Evolutionary conservation across 2,797 vertebrate species (phyloP).

Genomic region (Ctenopoma multispine): DNA sequence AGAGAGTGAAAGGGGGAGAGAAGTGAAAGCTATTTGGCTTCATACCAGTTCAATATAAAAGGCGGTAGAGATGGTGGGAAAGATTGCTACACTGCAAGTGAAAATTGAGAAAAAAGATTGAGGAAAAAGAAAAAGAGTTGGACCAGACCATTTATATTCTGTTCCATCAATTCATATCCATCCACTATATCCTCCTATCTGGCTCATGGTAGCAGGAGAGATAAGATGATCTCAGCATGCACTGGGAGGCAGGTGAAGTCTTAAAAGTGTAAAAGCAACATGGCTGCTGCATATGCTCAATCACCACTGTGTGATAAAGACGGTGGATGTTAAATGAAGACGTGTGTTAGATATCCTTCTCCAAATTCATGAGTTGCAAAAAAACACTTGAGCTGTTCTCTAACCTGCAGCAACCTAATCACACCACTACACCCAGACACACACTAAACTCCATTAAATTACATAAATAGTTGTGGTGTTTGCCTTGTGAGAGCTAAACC

Average conservation of each 20-base stretch:
- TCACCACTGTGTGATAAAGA: neutral
- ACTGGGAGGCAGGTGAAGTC: neutral
- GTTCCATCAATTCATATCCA: conserved; percentile 8
- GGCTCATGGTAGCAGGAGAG: neutral
- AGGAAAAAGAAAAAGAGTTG: conserved; percentile 17
- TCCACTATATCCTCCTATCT: conserved; percentile 22
- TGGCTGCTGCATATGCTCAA: neutral
- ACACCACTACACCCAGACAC: no score
- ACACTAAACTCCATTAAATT: no score
- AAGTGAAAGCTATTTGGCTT: conserved; percentile 59
- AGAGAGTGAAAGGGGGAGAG: conserved; percentile 39
- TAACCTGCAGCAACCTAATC: no score
- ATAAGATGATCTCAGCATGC: conserved; percentile 10
- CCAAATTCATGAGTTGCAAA: neutral
- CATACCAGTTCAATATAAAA: conserved; percentile 54
- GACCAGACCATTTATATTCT: conserved; percentile 39
- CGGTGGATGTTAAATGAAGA: neutral
- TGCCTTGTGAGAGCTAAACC: neutral
- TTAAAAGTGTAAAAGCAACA: neutral
- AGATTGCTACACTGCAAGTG: conserved; percentile 39
- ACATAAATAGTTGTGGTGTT: neutral
- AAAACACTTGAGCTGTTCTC: neutral
- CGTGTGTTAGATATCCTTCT: neutral
- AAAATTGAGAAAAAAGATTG: conserved; percentile 36
- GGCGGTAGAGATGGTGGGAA: conserved; percentile 47